phyloP scores from a whole-genome alignment of 1,140 invertebrate species.

The Drosophila pectinifera region DNA sequence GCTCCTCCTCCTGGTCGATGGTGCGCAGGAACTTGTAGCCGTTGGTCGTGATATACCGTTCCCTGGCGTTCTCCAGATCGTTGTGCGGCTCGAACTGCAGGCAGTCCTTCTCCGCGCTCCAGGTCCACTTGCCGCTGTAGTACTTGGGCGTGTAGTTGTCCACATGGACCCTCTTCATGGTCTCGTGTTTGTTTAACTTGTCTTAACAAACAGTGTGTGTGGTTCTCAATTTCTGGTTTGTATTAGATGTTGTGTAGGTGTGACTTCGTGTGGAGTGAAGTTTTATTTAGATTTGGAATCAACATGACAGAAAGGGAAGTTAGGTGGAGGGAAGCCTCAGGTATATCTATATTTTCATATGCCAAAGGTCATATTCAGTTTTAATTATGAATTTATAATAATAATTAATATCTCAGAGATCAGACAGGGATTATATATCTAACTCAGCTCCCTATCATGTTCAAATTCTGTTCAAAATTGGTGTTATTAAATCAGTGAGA shows the following conservation, averaged over 20 bases:
- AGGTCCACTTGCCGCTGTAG: constrained; percentile 71
- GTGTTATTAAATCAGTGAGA: too few species aligned
- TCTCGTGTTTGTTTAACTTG: neutral
- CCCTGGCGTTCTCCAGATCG: constrained; percentile 44
- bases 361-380: too few species aligned
- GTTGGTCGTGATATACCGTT: constrained; percentile 64
- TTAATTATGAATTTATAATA: too few species aligned
- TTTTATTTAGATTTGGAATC: neutral
- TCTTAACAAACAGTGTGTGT: neutral
- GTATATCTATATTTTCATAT: neutral
- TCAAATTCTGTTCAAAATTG: too few species aligned
- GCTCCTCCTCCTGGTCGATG: constrained; percentile 74
- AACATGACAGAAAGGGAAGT: neutral
- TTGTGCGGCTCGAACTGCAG: constrained; percentile 60
- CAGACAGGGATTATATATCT: too few species aligned
- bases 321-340: neutral
- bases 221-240: too few species aligned
- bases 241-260: neutral
- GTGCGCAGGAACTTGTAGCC: constrained; percentile 62
- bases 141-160: constrained; percentile 67
- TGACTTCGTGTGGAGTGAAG: neutral
- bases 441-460: too few species aligned
- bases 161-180: constrained; percentile 59
- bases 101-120: constrained; percentile 54
- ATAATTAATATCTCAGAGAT: too few species aligned